Percentiles rank a stretch among this genome's conserved stretches.
These are phyloP conservation scores for Cephus rjabovi DNA, from an alignment of 2,888 invertebrate genomes.

Conservation along the genomic window DNA sequence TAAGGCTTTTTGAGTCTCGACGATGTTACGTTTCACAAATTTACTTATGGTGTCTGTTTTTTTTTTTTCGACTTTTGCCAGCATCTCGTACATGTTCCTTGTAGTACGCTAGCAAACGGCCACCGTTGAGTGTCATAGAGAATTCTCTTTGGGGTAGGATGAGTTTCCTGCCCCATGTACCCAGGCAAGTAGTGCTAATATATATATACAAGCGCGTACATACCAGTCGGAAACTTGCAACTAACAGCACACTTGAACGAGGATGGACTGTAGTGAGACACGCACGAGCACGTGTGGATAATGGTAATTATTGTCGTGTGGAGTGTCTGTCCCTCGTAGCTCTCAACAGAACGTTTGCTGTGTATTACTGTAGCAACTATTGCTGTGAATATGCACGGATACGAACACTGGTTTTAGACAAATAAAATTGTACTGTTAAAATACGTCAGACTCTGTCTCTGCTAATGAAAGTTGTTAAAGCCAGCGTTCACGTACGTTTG, in stretches of 20 bases:
- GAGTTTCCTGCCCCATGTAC: not conserved
- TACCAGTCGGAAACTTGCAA: not conserved
- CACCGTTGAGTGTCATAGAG: not conserved
- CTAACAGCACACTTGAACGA: not conserved
- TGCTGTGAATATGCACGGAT: not conserved
- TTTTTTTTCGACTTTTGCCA: not conserved
- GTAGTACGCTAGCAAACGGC: not conserved
- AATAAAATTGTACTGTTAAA: not conserved
- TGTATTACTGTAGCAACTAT: not conserved
- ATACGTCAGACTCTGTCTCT: not conserved
- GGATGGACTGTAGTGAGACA: not conserved
- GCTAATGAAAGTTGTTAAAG: not conserved
- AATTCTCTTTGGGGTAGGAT: not conserved
- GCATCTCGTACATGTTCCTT: not conserved
- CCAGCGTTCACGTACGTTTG: not conserved
- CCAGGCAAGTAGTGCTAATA: not conserved
- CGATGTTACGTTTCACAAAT: not conserved
- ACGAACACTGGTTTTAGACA: not conserved
- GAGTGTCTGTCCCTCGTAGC: not conserved
- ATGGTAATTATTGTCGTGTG: slow-evolving; percentile 9
- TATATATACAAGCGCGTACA: not conserved
- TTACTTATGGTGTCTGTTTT: not conserved
- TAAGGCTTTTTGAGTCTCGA: not conserved
- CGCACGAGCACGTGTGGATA: slow-evolving; percentile 8
- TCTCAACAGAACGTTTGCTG: not conserved